Conservation (phyloP, 1,140 invertebrate genomes). For the Drosophila asahinai region DNA sequence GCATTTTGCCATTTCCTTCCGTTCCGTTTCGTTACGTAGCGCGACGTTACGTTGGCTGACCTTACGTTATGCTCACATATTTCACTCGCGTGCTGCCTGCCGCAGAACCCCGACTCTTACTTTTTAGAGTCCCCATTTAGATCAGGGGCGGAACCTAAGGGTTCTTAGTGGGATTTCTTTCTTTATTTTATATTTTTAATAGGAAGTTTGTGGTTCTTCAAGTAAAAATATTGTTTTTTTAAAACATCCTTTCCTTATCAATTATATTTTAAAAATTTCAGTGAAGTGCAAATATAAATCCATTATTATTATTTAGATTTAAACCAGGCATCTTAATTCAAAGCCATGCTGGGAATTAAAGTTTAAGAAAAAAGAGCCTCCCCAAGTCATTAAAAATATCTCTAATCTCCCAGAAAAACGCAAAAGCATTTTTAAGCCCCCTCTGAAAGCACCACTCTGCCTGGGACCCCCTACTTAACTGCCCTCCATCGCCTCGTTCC, state of each 20-base stretch:
- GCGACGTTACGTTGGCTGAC: constrained; percentile 59
- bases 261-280: not conserved
- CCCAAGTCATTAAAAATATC: not conserved
- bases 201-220: not conserved
- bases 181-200: not conserved
- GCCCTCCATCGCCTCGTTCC: constrained; percentile 16
- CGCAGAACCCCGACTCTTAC: not conserved
- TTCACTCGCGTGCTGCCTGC: constrained; percentile 54
- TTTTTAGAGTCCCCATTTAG: not conserved
- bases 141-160: not conserved
- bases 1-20: constrained; percentile 79
- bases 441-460: not conserved
- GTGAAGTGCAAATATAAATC: too few species aligned
- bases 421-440: not conserved
- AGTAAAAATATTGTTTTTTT: too few species aligned
- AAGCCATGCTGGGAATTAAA: too few species aligned
- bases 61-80: constrained; percentile 71
- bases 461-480: constrained; percentile 13
- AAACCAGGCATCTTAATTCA: not conserved
- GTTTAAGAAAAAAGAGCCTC: too few species aligned
- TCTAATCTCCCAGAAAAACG: not conserved
- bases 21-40: constrained; percentile 64
- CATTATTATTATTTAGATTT: not conserved
- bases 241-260: not conserved
- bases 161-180: not conserved